These are phyloP conservation scores for Platorchestia sp. DNA, from an alignment of 1,140 invertebrate species.

Conservation along the genomic window DNA sequence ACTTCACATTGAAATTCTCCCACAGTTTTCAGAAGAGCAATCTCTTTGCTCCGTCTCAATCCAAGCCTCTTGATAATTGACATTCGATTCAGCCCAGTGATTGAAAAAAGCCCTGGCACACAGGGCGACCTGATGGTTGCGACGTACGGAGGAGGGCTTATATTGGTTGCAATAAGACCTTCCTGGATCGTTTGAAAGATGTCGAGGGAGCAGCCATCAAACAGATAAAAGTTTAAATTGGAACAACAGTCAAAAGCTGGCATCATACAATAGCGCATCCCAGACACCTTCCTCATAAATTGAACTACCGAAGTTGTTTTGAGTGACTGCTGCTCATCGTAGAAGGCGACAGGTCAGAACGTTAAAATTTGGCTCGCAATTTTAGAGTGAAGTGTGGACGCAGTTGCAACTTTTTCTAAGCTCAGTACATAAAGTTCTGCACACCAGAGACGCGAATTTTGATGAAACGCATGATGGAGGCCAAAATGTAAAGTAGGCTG, in stretches of 20 bases:
- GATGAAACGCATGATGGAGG: neutral
- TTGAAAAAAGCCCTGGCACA: neutral
- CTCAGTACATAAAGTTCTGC: neutral
- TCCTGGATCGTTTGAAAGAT: neutral
- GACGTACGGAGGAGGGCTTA: neutral
- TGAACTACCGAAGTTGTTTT: neutral
- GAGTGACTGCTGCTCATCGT: neutral
- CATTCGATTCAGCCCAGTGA: slow-evolving; percentile 11
- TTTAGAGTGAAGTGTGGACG: neutral
- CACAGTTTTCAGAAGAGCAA: neutral
- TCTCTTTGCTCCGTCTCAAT: slow-evolving; percentile 20
- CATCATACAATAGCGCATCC: neutral
- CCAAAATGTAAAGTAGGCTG: neutral
- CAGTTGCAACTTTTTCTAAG: neutral
- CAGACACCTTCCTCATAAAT: neutral
- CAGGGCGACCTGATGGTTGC: neutral
- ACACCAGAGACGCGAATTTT: neutral
- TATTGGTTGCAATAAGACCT: neutral
- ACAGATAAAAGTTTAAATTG: neutral
- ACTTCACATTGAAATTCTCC: neutral
- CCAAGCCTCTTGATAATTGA: slow-evolving; percentile 34
- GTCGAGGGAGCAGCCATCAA: neutral
- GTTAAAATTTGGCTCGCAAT: neutral
- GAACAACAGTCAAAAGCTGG: neutral
- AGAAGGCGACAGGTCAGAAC: neutral